These are phyloP conservation scores for Corythornis vintsioides DNA, from an alignment of 2,113 vertebrate genomes.

Conservation along the genomic window DNA sequence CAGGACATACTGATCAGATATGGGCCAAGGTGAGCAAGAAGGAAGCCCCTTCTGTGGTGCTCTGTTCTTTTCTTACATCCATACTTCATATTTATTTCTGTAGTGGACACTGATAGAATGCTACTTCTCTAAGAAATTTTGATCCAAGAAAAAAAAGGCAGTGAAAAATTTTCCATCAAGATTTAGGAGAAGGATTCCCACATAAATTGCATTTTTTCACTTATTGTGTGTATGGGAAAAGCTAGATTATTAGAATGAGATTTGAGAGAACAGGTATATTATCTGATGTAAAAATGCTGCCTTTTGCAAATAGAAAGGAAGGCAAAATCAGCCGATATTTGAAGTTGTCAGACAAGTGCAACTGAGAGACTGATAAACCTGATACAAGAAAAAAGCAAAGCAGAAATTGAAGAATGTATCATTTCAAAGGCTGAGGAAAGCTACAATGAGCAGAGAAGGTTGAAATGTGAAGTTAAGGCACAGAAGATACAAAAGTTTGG, in stretches of 20 bases:
- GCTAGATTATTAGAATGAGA: not conserved
- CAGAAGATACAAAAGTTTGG: not conserved
- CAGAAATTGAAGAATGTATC: not conserved
- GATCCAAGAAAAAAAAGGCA: not conserved
- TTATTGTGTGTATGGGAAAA: not conserved
- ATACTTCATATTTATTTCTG: not conserved
- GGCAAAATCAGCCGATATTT: not conserved
- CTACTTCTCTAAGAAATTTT: not conserved
- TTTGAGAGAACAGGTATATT: not conserved
- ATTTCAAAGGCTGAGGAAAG: not conserved
- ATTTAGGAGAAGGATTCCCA: not conserved
- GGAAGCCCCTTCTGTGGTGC: not conserved
- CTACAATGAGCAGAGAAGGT: not conserved
- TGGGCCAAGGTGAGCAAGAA: slow-evolving; percentile 65
- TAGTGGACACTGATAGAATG: not conserved
- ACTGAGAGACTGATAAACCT: not conserved
- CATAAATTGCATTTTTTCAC: not conserved
- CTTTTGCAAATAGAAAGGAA: not conserved
- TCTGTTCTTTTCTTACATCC: not conserved
- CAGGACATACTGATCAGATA: not conserved
- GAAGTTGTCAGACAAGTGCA: not conserved
- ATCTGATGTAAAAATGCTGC: not conserved
- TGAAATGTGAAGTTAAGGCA: not conserved
- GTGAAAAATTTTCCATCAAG: not conserved
- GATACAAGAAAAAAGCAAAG: not conserved